Conservation (phyloP, 2,113 vertebrate genomes). For the Odobenus rosmarus region DNA sequence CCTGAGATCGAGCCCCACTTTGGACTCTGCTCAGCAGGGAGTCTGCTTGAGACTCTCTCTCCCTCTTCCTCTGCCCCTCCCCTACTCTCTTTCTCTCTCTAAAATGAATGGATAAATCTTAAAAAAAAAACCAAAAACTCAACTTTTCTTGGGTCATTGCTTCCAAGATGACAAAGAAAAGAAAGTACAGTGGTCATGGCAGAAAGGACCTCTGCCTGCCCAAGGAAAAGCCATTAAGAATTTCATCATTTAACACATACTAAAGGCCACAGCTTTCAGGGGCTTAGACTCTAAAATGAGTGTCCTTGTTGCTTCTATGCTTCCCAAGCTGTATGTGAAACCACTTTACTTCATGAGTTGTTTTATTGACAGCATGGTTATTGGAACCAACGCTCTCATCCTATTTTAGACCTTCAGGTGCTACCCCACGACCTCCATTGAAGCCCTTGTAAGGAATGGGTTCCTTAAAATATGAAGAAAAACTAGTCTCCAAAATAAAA, state of each 20-base stretch:
- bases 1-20: too few species aligned
- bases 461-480: not conserved
- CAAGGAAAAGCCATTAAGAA: not conserved
- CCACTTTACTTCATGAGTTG: not conserved
- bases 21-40: too few species aligned
- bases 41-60: too few species aligned
- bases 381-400: not conserved
- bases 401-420: not conserved
- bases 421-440: not conserved
- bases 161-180: not conserved
- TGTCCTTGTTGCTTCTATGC: not conserved
- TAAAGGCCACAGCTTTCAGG: not conserved
- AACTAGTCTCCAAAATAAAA: not conserved
- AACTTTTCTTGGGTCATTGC: not conserved
- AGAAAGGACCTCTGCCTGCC: rapidly evolving
- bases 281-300: not conserved
- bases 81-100: too few species aligned
- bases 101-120: too few species aligned
- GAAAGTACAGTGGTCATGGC: not conserved
- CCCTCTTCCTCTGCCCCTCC: too few species aligned
- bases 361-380: not conserved
- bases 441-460: not conserved
- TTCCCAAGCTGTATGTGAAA: not conserved
- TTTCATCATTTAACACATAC: not conserved
- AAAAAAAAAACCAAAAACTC: too few species aligned